Percentiles rank a stretch among this genome's conserved stretches.
These are phyloP conservation scores for Antechinus stuartii DNA, from an alignment of 2,113 vertebrate species.

Conservation along the genomic window DNA sequence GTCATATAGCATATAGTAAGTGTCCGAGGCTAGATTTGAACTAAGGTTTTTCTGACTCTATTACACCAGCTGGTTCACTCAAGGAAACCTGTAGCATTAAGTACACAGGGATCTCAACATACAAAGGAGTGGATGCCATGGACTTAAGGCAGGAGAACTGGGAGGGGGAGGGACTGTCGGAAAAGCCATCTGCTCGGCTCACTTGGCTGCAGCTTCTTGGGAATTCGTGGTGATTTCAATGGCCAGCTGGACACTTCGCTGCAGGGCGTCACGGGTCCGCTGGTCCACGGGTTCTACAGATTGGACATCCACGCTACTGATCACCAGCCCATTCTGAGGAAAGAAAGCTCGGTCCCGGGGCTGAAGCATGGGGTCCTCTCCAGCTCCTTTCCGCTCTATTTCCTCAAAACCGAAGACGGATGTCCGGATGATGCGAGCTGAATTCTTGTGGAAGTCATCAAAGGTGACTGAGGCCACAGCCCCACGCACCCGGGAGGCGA, in stretches of 20 bases:
- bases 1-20: not conserved
- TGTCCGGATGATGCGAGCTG: slow-evolving; percentile 91
- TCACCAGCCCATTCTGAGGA: slow-evolving; percentile 89
- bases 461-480: slow-evolving; percentile 93
- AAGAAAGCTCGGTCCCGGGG: slow-evolving; percentile 85
- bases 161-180: not conserved
- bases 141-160: not conserved
- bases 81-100: not conserved
- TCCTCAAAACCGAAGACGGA: slow-evolving; percentile 92
- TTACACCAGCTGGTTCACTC: not conserved
- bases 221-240: slow-evolving; percentile 97
- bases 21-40: not conserved
- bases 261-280: slow-evolving; percentile 91
- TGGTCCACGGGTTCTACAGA: slow-evolving; percentile 95
- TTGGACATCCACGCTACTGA: slow-evolving; percentile 95
- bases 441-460: slow-evolving; percentile 96
- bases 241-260: slow-evolving; percentile 94
- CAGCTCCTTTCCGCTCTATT: slow-evolving; percentile 73
- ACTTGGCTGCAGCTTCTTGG: slow-evolving; percentile 93
- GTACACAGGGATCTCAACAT: not conserved
- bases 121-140: not conserved
- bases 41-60: not conserved
- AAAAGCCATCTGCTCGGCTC: slow-evolving; percentile 22
- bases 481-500: slow-evolving; percentile 91
- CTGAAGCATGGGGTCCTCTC: slow-evolving; percentile 74